Evolutionary conservation across 2,113 vertebrate genomes (phyloP).

Genomic region (Carettochelys insculpta): DNA sequence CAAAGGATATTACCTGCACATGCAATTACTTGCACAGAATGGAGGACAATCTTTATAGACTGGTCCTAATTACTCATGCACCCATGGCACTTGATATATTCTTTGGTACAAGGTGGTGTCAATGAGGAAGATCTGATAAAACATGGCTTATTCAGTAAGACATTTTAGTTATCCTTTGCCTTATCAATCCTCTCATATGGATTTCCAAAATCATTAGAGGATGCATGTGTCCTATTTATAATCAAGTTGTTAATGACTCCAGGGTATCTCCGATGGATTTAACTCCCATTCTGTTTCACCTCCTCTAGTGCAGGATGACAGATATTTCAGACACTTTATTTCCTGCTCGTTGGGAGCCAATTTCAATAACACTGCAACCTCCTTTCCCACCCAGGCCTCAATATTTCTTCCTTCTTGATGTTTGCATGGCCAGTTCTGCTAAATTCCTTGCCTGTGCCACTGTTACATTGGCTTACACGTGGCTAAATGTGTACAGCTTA

Average conservation of each 20-base stretch:
- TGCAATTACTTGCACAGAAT: too few species aligned
- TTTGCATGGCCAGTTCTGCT: not conserved
- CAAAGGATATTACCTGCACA: too few species aligned
- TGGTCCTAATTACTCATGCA: too few species aligned
- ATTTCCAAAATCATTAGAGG: rapidly evolving
- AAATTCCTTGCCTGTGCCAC: not conserved
- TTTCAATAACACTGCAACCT: not conserved
- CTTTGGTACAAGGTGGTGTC: not conserved
- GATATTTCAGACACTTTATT: rapidly evolving
- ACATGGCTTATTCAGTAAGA: not conserved
- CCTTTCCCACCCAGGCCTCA: not conserved
- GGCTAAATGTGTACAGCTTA: not conserved
- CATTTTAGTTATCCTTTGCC: not conserved
- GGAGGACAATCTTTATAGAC: too few species aligned
- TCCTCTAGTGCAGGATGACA: not conserved
- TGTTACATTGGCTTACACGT: rapidly evolving
- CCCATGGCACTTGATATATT: too few species aligned
- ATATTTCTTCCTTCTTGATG: not conserved
- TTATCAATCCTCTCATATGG: rapidly evolving
- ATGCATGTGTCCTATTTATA: not conserved
- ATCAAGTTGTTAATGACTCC: not conserved
- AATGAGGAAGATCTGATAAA: not conserved
- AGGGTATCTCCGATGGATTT: not conserved
- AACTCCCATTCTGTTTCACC: rapidly evolving
- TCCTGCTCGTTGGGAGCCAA: not conserved